phyloP scores from a whole-genome alignment of 2,888 invertebrate genomes.

The Taenaris catops region DNA sequence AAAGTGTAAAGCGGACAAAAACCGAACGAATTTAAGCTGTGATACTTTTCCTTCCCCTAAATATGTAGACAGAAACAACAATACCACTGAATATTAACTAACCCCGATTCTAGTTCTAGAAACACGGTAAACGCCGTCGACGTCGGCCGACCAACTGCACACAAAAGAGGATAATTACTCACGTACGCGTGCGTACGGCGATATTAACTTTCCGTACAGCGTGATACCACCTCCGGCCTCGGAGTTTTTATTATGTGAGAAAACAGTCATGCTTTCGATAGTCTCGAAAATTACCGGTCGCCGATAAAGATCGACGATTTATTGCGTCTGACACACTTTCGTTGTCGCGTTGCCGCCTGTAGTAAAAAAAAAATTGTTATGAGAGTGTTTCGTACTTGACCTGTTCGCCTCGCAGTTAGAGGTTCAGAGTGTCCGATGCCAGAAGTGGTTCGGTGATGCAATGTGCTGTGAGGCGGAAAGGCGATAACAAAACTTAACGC shows the following conservation, averaged over 20 bases:
- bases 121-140: conserved; percentile 14
- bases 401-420: conserved; percentile 45
- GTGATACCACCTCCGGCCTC: conserved; percentile 24
- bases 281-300: conserved; percentile 35
- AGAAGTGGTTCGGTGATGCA: conserved; percentile 57
- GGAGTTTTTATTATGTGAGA: conserved; percentile 31
- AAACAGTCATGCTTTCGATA: conserved; percentile 45
- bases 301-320: conserved; percentile 43
- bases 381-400: conserved; percentile 27
- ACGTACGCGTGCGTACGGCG: conserved; percentile 9
- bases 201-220: conserved; percentile 22
- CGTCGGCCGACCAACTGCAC: no score
- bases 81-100: conserved; percentile 22
- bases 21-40: no score
- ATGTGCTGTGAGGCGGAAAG: conserved; percentile 37
- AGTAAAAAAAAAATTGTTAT: conserved; percentile 30
- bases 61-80: conserved; percentile 7
- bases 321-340: conserved; percentile 56
- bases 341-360: conserved; percentile 36
- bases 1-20: no score
- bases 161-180: conserved; percentile 15
- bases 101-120: conserved; percentile 13
- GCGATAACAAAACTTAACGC: conserved; percentile 46
- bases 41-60: conserved; percentile 6
- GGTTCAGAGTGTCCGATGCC: conserved; percentile 50